phyloP scores from a whole-genome alignment of 64 coral and sea anemone species.

The Porites australiensis region DNA sequence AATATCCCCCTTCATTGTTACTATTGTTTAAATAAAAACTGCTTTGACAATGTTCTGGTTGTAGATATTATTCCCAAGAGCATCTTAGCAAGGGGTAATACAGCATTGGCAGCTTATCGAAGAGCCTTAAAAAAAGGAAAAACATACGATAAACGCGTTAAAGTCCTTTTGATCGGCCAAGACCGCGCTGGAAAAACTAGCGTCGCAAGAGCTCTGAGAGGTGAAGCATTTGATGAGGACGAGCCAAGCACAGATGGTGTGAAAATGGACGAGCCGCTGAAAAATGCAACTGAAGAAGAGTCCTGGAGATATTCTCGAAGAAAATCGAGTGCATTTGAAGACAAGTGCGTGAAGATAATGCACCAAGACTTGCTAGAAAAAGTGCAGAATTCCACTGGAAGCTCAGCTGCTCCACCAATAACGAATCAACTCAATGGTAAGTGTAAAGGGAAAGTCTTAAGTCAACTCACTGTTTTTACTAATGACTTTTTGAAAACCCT shows the following conservation, averaged over 20 bases:
- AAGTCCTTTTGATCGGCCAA: slow-evolving; percentile 61
- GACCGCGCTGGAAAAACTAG: slow-evolving; percentile 54
- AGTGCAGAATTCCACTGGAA: neutral
- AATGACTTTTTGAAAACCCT: too few relatives aligned
- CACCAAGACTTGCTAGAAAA: neutral
- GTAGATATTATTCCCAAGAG: neutral
- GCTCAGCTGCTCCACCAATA: too few relatives aligned
- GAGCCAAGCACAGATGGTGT: neutral
- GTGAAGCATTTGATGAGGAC: neutral
- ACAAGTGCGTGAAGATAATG: neutral
- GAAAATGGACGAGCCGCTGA: neutral
- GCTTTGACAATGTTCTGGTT: neutral
- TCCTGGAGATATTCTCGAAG: neutral
- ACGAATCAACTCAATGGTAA: too few relatives aligned
- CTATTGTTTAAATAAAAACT: too few relatives aligned
- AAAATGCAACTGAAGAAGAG: neutral
- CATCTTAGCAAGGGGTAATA: neutral
- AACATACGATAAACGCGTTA: slow-evolving; percentile 16
- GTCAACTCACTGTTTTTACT: too few relatives aligned
- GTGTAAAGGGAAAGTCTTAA: too few relatives aligned
- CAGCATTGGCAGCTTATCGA: slow-evolving; percentile 2
- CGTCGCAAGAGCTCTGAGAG: slow-evolving; percentile 12
- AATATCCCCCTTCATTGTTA: too few relatives aligned
- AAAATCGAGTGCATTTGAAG: neutral
- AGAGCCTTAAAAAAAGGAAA: slow-evolving; percentile 45